Conservation (phyloP, 2,888 invertebrate genomes). For the Stomorhina lunata region DNA sequence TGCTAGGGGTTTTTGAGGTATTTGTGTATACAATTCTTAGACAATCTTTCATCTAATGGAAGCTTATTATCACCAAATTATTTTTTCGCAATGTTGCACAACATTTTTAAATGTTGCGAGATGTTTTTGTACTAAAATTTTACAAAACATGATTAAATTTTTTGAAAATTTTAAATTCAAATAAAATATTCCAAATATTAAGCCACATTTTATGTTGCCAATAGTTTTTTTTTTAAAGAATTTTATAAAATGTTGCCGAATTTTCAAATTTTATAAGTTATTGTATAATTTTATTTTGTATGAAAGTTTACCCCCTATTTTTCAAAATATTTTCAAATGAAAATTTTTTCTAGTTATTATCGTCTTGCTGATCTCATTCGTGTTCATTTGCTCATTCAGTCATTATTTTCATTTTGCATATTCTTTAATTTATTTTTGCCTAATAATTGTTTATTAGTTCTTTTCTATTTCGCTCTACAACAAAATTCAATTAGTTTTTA, state of each 20-base stretch:
- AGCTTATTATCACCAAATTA: neutral
- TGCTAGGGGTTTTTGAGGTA: neutral
- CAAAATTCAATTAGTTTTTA: slow-evolving; percentile 16
- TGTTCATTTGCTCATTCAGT: slow-evolving; percentile 2
- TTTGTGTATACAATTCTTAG: no score
- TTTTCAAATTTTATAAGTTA: no score
- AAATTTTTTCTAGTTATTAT: neutral
- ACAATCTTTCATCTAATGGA: no score
- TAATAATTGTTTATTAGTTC: slow-evolving; percentile 29
- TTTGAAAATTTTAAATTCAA: no score
- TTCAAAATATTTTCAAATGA: no score
- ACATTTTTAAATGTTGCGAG: neutral
- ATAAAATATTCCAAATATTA: no score
- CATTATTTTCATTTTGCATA: neutral
- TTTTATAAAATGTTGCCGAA: no score
- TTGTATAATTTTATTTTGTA: no score
- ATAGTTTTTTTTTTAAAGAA: no score
- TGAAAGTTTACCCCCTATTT: neutral
- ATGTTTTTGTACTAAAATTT: neutral
- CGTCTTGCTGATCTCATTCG: slow-evolving; percentile 36
- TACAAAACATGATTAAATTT: no score
- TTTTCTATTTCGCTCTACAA: neutral
- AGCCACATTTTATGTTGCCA: no score
- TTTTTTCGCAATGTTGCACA: neutral
- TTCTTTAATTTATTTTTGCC: slow-evolving; percentile 1